Base-by-base conservation (phyloP, 2,888 invertebrate genomes). In the Empis stercorea region DNA sequence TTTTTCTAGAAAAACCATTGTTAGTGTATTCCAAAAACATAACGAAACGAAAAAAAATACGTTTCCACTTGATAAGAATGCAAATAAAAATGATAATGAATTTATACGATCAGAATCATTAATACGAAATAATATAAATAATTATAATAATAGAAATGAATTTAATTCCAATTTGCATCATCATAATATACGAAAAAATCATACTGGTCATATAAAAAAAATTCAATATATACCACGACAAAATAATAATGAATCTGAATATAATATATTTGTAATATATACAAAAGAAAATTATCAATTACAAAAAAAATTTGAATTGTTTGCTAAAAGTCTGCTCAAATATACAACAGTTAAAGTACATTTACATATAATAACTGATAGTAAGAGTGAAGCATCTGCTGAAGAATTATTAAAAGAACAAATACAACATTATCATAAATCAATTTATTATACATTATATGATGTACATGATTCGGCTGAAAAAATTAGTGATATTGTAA, bases 281-380 rank as follows among this genome's bases (percentile, higher is more conserved):
- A 65, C 66, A 6, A 62, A 63, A 52, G 66, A 66, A 30, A 66
- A 66, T 51, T 65, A 64, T 50, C 63, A 65, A 45, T 52, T 67
- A 38, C 65, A 65, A 52, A 60, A 62, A 37, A 67, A 67, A 51
- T 65, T 68, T 52, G 66, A 67, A 52, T 54, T 68, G 15, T 68
- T 68, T 49, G 58, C 61, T 13, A 64, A 64, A 45, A 65, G 64
- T 48, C 51, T 67, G 30, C 54, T 67, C 9, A 66, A 66, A 47
- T 64, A 64, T 53, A 59, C 63, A 16, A 63, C 56, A 46, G 72
- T 76, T 36, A 67, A 72, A 48, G 60, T 81, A 50, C 71, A 73
- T 44, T 70, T 81, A 49, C 76, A 80, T 59, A 72, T 81, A 15
- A 76, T 81, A 45, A 74, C 73, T n/a, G 81, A 81, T 58, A 66